phyloP scores from a whole-genome alignment of 2,888 invertebrate species.

The Agrotis exclamationis region DNA sequence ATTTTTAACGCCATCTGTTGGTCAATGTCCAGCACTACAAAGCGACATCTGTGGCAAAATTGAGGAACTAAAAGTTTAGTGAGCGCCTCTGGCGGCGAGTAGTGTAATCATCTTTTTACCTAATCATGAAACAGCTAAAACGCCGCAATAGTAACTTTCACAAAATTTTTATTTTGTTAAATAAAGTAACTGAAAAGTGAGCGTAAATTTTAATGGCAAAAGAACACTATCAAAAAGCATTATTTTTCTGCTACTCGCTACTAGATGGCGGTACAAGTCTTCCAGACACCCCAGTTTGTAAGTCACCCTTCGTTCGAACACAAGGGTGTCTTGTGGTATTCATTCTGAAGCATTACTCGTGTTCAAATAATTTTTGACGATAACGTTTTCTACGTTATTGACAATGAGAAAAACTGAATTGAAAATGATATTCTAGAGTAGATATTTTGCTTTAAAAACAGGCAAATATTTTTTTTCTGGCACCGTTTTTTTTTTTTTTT shows the following conservation, averaged over 20 bases:
- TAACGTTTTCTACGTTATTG: background rate
- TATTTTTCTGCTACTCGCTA: conserved; percentile 36
- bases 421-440: too few relatives aligned
- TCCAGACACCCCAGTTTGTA: background rate
- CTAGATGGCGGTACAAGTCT: conserved; percentile 54
- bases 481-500: too few relatives aligned
- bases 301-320: conserved; percentile 6
- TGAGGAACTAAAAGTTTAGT: background rate
- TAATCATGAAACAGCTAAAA: background rate
- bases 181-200: rapidly evolving
- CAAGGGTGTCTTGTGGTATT: conserved; percentile 20
- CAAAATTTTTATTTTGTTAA: too few relatives aligned
- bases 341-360: background rate
- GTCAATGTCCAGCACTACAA: background rate
- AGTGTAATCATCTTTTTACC: conserved; percentile 8
- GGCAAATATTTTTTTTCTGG: too few relatives aligned
- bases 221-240: rapidly evolving
- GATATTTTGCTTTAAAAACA: too few relatives aligned
- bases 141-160: rapidly evolving
- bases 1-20: conserved; percentile 60
- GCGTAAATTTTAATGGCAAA: rapidly evolving
- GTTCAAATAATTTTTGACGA: background rate
- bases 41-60: conserved; percentile 57
- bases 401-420: background rate
- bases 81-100: conserved; percentile 59